These are phyloP conservation scores for Microplitis deprimator DNA, from an alignment of 2,888 invertebrate species.

Conservation along the genomic window DNA sequence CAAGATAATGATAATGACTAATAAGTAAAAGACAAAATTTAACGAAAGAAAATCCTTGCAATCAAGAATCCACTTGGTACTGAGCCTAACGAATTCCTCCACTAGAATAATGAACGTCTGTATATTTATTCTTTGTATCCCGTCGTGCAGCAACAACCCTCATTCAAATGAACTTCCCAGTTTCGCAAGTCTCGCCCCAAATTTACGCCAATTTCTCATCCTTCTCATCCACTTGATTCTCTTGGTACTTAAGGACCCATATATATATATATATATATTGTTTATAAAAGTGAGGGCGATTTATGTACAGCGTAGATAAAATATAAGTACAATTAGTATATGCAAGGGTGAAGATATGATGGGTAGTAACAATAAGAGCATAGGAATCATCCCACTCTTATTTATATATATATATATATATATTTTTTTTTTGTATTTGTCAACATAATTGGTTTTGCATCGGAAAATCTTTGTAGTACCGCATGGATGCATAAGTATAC, in stretches of 20 bases:
- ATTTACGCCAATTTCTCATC: conserved; percentile 23
- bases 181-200: conserved; percentile 13
- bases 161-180: conserved; percentile 19
- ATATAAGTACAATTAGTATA: conserved; percentile 4
- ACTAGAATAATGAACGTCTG: conserved; percentile 21
- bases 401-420: background rate
- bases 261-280: background rate
- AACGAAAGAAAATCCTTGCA: conserved; percentile 7
- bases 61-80: conserved; percentile 26
- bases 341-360: background rate
- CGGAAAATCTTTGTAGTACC: conserved; percentile 19
- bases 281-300: background rate
- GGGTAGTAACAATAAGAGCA: background rate
- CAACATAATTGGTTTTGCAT: conserved; percentile 24
- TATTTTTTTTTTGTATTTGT: background rate
- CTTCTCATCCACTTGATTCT: background rate
- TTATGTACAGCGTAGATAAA: background rate
- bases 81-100: conserved; percentile 9
- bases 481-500: conserved; percentile 21
- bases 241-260: background rate
- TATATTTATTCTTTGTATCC: conserved; percentile 12
- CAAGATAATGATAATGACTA: background rate
- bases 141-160: conserved; percentile 4
- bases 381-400: conserved; percentile 13
- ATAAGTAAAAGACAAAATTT: background rate